Conservation (phyloP, 2,888 invertebrate genomes). For the Xestia xanthographa region DNA sequence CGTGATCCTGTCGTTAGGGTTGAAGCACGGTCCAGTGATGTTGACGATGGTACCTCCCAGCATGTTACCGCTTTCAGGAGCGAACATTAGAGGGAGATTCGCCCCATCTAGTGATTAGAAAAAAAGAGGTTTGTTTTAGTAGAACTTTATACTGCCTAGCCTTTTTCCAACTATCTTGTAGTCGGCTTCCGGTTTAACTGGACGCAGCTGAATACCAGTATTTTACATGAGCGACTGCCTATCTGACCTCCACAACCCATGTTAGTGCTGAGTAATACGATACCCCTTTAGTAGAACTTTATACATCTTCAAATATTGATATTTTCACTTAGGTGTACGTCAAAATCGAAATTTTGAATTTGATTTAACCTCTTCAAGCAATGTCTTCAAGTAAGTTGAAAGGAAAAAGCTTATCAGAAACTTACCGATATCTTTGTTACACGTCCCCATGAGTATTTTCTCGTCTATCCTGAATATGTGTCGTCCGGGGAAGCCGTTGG, state of each 20-base stretch:
- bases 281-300: neutral
- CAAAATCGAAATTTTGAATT: neutral
- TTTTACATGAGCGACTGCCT: too few species aligned
- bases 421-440: constrained; percentile 96
- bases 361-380: neutral
- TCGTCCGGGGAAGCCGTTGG: constrained; percentile 96
- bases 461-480: constrained; percentile 99
- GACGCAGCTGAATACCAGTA: too few species aligned
- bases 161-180: too few species aligned
- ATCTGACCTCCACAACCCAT: too few species aligned
- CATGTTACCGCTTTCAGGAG: constrained; percentile 99
- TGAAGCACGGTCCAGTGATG: constrained; percentile 98
- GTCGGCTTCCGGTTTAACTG: too few species aligned
- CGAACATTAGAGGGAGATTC: constrained; percentile 95
- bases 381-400: too few species aligned
- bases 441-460: constrained; percentile 97
- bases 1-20: constrained; percentile 93
- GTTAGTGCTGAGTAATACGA: too few species aligned
- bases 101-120: constrained; percentile 92
- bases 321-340: neutral
- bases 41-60: constrained; percentile 98
- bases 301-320: neutral
- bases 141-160: neutral
- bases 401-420: neutral
- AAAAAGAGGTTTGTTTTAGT: neutral